Conservation (phyloP, 2,888 invertebrate species). For the Cepaea hortensis region DNA sequence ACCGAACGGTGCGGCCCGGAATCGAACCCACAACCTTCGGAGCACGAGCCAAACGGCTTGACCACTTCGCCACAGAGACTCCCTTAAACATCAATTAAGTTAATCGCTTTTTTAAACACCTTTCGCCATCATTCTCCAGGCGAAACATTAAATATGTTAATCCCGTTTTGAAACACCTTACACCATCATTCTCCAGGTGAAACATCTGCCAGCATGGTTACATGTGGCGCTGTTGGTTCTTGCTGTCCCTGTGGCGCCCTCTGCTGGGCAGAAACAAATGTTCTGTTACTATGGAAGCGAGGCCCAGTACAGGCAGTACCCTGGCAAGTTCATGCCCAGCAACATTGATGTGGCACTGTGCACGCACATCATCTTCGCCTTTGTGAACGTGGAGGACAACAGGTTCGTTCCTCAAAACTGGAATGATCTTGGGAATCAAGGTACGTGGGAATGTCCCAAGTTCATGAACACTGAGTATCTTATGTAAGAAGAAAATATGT, state of each 20-base stretch:
- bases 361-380: slow-evolving; percentile 50
- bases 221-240: neutral
- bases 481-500: neutral
- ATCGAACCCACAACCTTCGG: no score
- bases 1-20: no score
- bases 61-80: no score
- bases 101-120: no score
- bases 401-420: slow-evolving; percentile 29
- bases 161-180: no score
- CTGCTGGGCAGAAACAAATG: slow-evolving; percentile 20
- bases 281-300: slow-evolving; percentile 51
- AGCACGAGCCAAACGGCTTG: no score
- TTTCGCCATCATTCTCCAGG: no score
- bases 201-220: neutral
- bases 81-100: no score
- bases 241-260: neutral
- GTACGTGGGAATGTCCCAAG: neutral
- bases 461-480: neutral
- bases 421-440: slow-evolving; percentile 36
- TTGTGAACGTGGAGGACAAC: slow-evolving; percentile 32
- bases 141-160: no score
- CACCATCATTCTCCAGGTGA: no score
- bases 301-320: slow-evolving; percentile 40
- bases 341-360: slow-evolving; percentile 48
- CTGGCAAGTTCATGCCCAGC: slow-evolving; percentile 42